A percentile compares a stretch with the other conserved stretches of the same genome.
Evolutionary conservation across 2,113 vertebrate species (phyloP).

Genomic region (Mus pahari): DNA sequence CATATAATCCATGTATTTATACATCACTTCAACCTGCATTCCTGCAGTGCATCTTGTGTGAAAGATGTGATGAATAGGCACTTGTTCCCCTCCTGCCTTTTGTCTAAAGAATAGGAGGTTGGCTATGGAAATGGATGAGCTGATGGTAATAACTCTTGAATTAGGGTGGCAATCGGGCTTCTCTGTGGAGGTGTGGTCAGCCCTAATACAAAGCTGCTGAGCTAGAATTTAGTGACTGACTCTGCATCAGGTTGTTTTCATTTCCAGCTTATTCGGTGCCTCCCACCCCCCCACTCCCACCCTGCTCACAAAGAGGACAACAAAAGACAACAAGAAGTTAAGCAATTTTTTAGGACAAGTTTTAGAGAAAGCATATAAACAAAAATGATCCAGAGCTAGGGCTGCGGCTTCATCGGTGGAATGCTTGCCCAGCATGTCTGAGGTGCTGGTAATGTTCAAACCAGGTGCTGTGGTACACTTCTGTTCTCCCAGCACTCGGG

Average conservation of each 20-base stretch:
- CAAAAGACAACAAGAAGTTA: not conserved
- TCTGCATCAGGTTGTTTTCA: not conserved
- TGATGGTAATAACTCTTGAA: not conserved
- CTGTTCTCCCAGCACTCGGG: too few relatives aligned
- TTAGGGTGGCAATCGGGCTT: too few relatives aligned
- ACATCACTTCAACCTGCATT: not conserved
- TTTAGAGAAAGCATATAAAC: not conserved
- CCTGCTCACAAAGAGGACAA: not conserved
- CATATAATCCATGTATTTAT: not conserved
- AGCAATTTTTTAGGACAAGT: not conserved
- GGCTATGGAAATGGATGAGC: not conserved
- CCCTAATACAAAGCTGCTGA: not conserved
- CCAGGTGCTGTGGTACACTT: fast-evolving
- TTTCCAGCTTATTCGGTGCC: not conserved
- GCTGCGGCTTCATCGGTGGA: too few relatives aligned
- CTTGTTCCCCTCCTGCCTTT: not conserved
- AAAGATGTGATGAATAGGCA: not conserved
- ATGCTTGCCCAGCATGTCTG: not conserved
- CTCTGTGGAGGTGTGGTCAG: not conserved
- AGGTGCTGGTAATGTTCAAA: not conserved
- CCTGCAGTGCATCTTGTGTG: not conserved
- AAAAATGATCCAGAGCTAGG: not conserved
- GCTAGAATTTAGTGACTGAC: not conserved
- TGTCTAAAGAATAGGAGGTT: not conserved
- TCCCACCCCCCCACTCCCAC: not conserved